phyloP scores from a whole-genome alignment of 2,888 invertebrate species.

The Apotomis capreana region DNA sequence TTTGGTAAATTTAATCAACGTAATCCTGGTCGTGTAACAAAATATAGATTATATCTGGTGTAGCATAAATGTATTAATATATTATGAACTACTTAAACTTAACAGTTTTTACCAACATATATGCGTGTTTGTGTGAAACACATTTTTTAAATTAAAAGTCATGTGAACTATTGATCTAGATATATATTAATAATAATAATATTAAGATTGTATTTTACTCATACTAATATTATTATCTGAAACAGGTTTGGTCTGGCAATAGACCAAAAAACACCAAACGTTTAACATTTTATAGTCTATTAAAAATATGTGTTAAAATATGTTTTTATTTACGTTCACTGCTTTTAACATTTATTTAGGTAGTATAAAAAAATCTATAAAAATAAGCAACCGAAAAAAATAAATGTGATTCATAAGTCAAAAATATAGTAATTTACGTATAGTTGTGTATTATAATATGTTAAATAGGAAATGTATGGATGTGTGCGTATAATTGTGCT shows the following conservation, averaged over 20 bases:
- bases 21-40: neutral
- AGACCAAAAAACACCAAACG: constrained; percentile 36
- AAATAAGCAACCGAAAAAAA: constrained; percentile 57
- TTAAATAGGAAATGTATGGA: constrained; percentile 54
- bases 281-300: constrained; percentile 37
- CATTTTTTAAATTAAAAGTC: constrained; percentile 22
- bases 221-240: constrained; percentile 17
- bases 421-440: constrained; percentile 57
- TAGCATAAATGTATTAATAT: constrained; percentile 10
- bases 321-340: constrained; percentile 31
- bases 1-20: constrained; percentile 1
- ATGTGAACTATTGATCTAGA: constrained; percentile 24
- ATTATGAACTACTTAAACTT: constrained; percentile 9
- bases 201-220: constrained; percentile 32
- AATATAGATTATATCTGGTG: constrained; percentile 4
- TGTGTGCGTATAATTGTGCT: constrained; percentile 53
- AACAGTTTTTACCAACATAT: constrained; percentile 7
- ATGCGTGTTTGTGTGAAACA: constrained; percentile 20
- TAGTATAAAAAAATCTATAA: constrained; percentile 47
- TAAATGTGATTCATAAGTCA: constrained; percentile 73
- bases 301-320: constrained; percentile 19
- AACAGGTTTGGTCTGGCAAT: constrained; percentile 27
- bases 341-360: constrained; percentile 27
- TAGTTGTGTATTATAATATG: constrained; percentile 49
- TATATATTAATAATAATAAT: neutral